phyloP scores from a whole-genome alignment of 2,797 vertebrate species.

The Pterois miles region DNA sequence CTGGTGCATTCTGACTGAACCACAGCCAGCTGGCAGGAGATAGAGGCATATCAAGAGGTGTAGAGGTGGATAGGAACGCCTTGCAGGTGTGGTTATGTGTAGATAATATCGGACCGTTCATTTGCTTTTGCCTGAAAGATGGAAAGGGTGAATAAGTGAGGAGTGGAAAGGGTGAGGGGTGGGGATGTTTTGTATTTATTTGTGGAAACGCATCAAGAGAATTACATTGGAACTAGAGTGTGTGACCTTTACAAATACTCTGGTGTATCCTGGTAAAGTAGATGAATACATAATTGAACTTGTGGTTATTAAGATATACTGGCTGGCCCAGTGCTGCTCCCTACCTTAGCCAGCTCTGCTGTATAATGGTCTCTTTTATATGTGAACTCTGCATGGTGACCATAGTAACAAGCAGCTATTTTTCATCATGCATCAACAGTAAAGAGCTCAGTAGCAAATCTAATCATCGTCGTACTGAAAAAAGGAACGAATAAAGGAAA shows the following conservation, averaged over 20 bases:
- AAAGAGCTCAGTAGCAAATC: neutral
- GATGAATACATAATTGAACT: neutral
- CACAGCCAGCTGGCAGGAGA: conserved; percentile 13
- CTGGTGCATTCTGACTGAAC: neutral
- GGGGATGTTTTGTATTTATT: neutral
- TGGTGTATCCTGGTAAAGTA: neutral
- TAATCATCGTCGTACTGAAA: neutral
- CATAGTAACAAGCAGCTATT: conserved; percentile 25
- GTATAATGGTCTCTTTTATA: neutral
- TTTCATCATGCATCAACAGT: conserved; percentile 1
- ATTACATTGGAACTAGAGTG: neutral
- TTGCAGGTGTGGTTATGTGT: conserved; percentile 3
- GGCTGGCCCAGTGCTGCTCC: neutral
- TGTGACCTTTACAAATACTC: neutral
- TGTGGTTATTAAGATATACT: neutral
- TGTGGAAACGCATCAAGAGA: neutral
- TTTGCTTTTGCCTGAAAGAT: neutral
- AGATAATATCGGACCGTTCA: neutral
- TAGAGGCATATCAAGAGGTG: neutral
- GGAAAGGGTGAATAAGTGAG: neutral
- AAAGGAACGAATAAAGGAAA: neutral
- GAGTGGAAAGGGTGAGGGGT: neutral
- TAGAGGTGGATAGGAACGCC: neutral
- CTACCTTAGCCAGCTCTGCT: neutral
- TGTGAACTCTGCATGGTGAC: neutral